Conservation (phyloP, 2,113 vertebrate species). For the Crotalus horridus region DNA sequence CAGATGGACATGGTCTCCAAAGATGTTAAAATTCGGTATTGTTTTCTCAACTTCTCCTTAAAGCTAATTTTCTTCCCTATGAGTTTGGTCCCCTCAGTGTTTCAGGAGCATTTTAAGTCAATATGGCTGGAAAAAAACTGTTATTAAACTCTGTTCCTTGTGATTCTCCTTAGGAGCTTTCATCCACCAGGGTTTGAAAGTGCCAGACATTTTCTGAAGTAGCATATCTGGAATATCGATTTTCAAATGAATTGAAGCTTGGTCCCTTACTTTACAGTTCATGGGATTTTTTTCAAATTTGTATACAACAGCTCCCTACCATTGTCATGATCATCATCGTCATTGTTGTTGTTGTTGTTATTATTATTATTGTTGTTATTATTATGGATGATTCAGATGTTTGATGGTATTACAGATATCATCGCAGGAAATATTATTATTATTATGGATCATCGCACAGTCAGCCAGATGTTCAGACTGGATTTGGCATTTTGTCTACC, state of each 20-base stretch:
- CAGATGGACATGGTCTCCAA: not conserved
- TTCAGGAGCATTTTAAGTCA: not conserved
- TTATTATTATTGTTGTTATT: not conserved
- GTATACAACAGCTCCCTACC: not conserved
- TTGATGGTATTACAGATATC: too few relatives aligned
- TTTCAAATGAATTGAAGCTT: not conserved
- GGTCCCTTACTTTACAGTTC: not conserved
- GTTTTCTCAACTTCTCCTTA: not conserved
- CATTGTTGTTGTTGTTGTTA: too few relatives aligned
- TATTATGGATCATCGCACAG: too few relatives aligned
- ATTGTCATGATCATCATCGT: too few relatives aligned
- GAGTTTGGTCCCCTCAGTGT: not conserved
- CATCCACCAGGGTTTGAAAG: not conserved
- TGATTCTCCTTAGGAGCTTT: not conserved
- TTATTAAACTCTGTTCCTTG: not conserved
- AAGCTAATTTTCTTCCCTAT: not conserved
- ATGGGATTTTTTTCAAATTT: not conserved
- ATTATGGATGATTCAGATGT: too few relatives aligned
- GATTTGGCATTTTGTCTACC: too few relatives aligned
- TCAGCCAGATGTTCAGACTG: too few relatives aligned
- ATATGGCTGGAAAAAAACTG: not conserved
- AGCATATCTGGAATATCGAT: not conserved
- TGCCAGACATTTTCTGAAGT: not conserved
- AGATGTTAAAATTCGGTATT: not conserved
- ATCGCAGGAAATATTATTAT: too few relatives aligned